Base-by-base conservation (phyloP, 2,797 vertebrate genomes). In the Atherinosoma microstoma region DNA sequence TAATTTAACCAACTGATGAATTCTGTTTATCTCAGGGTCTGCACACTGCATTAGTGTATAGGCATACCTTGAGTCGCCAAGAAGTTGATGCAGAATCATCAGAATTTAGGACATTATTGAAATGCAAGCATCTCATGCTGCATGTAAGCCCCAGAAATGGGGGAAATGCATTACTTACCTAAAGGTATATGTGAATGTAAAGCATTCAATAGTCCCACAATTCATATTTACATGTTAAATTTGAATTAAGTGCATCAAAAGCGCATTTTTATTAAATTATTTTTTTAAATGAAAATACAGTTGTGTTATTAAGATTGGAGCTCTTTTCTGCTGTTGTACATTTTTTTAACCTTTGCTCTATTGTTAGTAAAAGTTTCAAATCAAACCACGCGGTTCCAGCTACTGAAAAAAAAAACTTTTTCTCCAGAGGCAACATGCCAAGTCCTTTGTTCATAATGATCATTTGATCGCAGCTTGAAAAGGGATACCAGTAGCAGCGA, bases 381-480 rank as follows among this genome's bases (percentile, higher is more conserved):
- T 91, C 87, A 78, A 89, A 84, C 83, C 77, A 54, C 72, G 61
- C 32, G 38, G 89, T 89, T 88, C 82, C 89, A 91, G 87, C 88
- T 85, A 84, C 79, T 87, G 84, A 87, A 47, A 20, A 85, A 27
- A 91, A 91, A 92, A 87, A 87, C 87, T 91, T 92, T 90, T 82
- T 91, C 86, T 90, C 83, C 80, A 83, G 85, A 91, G 90, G 92
- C 90, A 90, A 87, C 88, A 75, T 84, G 88, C 88, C 91, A 88
- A 91, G 73, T 81, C 83, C 89, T 94, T 93, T 93, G 91, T 94
- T 93, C 87, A n/a, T 75, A 84, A 89, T 83, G 85, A 91, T 92
- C 92, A 94, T 91, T 94, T 93, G 93, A 94, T 94, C 85, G 66
- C 64, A n/a, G 84, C 80, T 88, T 92, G 91, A 89, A 94, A 93